These are phyloP conservation scores for Pogonocichla stellata DNA, from an alignment of 2,113 vertebrate genomes.

Conservation along the genomic window DNA sequence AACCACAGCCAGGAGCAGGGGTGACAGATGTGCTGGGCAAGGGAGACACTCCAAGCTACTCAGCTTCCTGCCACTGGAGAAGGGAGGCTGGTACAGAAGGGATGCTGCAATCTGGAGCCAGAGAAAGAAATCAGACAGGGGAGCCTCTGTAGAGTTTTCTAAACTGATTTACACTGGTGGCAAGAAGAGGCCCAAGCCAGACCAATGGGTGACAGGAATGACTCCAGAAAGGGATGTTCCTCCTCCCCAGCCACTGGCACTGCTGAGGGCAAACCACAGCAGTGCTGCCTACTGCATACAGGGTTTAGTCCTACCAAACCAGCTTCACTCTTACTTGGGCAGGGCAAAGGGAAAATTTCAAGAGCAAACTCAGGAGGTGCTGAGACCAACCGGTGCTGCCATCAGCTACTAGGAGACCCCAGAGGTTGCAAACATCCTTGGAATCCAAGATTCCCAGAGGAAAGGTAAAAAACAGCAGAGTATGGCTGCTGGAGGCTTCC, in stretches of 20 bases:
- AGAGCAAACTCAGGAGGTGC: not conserved
- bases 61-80: constrained; percentile 25
- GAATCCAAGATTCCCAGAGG: not conserved
- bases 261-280: not conserved
- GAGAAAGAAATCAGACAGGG: constrained; percentile 19
- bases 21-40: not conserved
- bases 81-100: constrained; percentile 23
- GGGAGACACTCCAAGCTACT: not conserved
- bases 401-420: not conserved
- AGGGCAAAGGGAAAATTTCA: not conserved
- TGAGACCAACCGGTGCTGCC: not conserved
- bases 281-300: not conserved
- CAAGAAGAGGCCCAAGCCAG: constrained; percentile 7
- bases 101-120: not conserved
- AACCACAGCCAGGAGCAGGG: not conserved
- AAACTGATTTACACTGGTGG: not conserved
- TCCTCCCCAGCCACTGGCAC: not conserved
- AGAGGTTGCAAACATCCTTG: not conserved
- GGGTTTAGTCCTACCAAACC: not conserved
- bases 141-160: not conserved
- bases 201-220: not conserved
- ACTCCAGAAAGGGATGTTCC: not conserved
- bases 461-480: not conserved
- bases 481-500: not conserved
- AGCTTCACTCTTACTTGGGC: not conserved